phyloP scores from a whole-genome alignment of 1,140 invertebrate genomes.

The Ips nitidus region DNA sequence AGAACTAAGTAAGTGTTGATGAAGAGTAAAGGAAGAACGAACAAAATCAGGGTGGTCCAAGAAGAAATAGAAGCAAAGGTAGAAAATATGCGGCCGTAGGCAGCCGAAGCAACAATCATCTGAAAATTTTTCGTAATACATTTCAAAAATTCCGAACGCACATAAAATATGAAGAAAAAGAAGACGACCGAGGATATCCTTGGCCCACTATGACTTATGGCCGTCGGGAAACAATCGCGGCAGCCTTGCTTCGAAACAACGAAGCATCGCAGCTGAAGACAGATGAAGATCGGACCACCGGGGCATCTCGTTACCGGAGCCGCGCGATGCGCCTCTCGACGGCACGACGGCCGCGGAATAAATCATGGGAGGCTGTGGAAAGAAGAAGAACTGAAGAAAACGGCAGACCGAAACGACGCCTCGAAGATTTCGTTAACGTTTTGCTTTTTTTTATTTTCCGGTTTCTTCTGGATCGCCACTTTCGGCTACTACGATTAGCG shows the following conservation, averaged over 20 bases:
- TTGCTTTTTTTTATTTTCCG: conserved; percentile 7
- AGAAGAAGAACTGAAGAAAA: background rate
- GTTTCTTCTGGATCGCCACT: background rate
- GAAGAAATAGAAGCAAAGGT: too few relatives aligned
- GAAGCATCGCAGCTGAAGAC: conserved; percentile 40
- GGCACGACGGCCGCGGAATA: conserved; percentile 43
- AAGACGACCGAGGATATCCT: conserved; percentile 18
- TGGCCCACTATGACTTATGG: conserved; percentile 37
- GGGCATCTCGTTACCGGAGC: conserved; percentile 46
- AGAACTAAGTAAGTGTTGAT: too few relatives aligned
- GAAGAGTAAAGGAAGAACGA: too few relatives aligned
- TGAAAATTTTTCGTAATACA: conserved; percentile 18
- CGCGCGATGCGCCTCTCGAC: conserved; percentile 43
- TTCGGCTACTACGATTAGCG: background rate
- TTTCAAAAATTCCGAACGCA: conserved; percentile 1
- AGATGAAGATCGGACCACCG: conserved; percentile 47
- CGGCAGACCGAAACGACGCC: background rate
- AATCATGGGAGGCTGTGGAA: conserved; percentile 39
- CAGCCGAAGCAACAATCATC: background rate
- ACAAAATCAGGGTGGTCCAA: too few relatives aligned
- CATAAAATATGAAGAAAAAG: conserved; percentile 18
- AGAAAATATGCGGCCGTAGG: background rate
- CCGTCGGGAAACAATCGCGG: conserved; percentile 34
- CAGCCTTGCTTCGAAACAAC: conserved; percentile 33
- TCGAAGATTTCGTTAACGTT: conserved; percentile 18